phyloP scores from a whole-genome alignment of 1,140 invertebrate genomes.

The Wasmannia auropunctata region DNA sequence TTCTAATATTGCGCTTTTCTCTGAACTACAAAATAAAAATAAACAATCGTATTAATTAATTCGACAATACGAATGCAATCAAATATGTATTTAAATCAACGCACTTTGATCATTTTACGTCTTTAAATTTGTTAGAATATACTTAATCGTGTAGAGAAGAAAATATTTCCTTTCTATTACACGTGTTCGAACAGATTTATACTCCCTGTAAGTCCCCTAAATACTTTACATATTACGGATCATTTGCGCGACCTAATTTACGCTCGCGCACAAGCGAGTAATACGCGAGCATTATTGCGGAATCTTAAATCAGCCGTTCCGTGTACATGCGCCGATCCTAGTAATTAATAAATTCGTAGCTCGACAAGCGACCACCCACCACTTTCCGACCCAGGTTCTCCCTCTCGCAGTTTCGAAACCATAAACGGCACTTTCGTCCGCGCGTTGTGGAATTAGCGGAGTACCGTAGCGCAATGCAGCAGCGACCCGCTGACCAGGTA shows the following conservation, averaged over 20 bases:
- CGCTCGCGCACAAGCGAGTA: not conserved
- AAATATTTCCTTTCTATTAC: not conserved
- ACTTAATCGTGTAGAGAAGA: not conserved
- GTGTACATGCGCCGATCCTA: conserved; percentile 8
- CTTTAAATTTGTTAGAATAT: not conserved
- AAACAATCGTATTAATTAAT: not conserved
- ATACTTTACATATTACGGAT: conserved; percentile 31
- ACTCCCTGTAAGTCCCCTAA: not conserved
- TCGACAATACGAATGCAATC: not conserved
- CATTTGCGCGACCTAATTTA: conserved; percentile 40
- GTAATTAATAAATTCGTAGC: conserved; percentile 63
- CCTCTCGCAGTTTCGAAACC: conserved; percentile 34
- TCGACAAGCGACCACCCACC: conserved; percentile 51
- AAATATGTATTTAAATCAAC: not conserved
- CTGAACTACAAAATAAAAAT: not conserved
- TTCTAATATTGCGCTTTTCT: not conserved
- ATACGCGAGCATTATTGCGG: conserved; percentile 26
- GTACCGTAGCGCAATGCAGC: conserved; percentile 48
- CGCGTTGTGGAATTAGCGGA: conserved; percentile 54
- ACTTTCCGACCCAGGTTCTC: conserved; percentile 9
- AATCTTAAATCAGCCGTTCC: conserved; percentile 29
- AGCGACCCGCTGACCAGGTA: conserved; percentile 52
- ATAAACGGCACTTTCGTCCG: conserved; percentile 48
- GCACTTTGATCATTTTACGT: not conserved
- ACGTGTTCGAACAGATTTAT: not conserved